Base-by-base conservation (phyloP, 2,797 vertebrate species). In the Lithobates sylvaticus region DNA sequence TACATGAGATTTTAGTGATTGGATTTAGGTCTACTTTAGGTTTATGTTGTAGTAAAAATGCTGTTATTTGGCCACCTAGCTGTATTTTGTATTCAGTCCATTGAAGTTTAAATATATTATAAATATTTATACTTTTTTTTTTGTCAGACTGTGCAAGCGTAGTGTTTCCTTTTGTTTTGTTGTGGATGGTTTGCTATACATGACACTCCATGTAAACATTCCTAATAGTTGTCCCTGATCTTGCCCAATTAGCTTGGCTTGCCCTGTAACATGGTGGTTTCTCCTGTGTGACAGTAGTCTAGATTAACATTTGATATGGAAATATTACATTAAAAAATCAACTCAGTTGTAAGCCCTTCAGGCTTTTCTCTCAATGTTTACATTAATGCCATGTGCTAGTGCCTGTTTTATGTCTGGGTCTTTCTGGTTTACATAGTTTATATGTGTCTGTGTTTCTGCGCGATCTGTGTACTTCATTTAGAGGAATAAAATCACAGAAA, bases 351-450 rank as follows among this genome's bases (percentile, higher is more conserved):
- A 82, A 86, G 58, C 85, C 85, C 85, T 82, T 77, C 79, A 71
- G 85, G 73, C 65, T 75, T 85, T 81, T n/a, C 70, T 85, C 15
- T 81, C 50, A 74, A 69, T 85, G 76, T 85, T 80, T 85, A 85
- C 76, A 58, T 85, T 81, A 80, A 80, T 85, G 70, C 81, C 64
- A 67, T 76, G 58, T 83, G 72, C 61, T 76, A 76, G 75, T 83
- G 61, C 64, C 84, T 85, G 84, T 58, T 85, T 85, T 85, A 85
- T 85, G 71, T 85, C 77, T 80, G 10, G n/a, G 72, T 67, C 27
- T 12, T 65, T 74, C 69, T 81, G 61, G 80, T 74, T 50, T 76
- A 34, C 71, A 75, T 85, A 42, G 77, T 80, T 85, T 75, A 36
- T 80, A 81, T 81, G 64, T 29, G 50, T 65, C 71, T 80, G 71